Evolutionary conservation across 1,140 invertebrate species (phyloP), one percentile per base, ranked within the genome.

Genomic region (Amphibalanus amphitrite): DNA sequence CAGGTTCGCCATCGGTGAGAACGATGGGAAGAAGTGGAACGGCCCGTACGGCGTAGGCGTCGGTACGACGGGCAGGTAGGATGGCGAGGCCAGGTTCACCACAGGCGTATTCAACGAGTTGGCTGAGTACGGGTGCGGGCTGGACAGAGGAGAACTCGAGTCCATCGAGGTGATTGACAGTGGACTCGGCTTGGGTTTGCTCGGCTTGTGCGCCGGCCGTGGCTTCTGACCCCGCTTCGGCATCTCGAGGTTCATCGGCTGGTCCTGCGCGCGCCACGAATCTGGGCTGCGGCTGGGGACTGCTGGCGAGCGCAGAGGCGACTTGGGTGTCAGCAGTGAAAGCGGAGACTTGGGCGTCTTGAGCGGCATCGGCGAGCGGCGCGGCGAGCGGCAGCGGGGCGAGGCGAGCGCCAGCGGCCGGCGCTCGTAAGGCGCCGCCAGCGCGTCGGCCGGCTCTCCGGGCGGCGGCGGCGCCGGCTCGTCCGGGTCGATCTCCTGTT

Each of bases 31-130:
- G 73, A 78, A 76, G 69, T 78, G 76, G 23, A 78, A 67, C 0
- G 76, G 75, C 6, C 74, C 70, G 47, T 77, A 72, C 8, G 78
- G 78, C 65, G 74, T 74, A 15, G 73, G 72, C 65, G 28, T 26
- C n/a, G 65, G 26, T 10, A 26, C 26, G 28, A 75, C 72, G 0
- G 73, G 73, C 59, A 71, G 71, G 70, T 75, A 76, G 0, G 75
- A 73, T 0, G 77, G 77, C 23, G 77, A 77, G 0, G 77, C 73
- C 15, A 76, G 73, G 65, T 74, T 74, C 10, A 76, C 76, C n/a
- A 77, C 69, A 4, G 77, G 75, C 28, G 76, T 76, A 65, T 75
- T 76, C 28, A 75, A 71, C 64, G 70, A 72, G 25, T 72, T 74
- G 28, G 74, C 74, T 26, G 73, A 71, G 69, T 73, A 73, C 67